These are phyloP conservation scores for Pegoplata infirma DNA, from an alignment of 2,888 invertebrate species.

Conservation along the genomic window DNA sequence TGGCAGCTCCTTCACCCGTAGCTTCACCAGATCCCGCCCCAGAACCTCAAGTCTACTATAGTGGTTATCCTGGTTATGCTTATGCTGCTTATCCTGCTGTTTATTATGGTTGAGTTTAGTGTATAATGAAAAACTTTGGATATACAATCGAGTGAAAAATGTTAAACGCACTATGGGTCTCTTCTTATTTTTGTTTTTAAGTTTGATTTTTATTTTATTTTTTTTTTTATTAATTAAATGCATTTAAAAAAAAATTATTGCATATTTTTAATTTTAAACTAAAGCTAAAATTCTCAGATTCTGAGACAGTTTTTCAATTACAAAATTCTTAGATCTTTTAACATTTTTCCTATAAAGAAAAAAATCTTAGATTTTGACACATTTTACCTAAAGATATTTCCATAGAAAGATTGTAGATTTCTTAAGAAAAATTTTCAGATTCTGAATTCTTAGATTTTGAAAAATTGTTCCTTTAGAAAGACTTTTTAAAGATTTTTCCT, in stretches of 20 bases:
- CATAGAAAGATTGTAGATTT: no score
- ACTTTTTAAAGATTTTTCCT: no score
- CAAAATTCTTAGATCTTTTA: no score
- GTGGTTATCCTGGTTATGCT: conserved; percentile 52
- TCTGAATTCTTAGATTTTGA: no score
- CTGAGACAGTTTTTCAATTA: no score
- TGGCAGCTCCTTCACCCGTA: conserved; percentile 59
- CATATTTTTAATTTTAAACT: no score
- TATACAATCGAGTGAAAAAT: not conserved
- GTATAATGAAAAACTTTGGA: not conserved
- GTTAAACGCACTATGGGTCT: not conserved
- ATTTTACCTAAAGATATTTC: no score
- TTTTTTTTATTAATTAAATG: conserved; percentile 16
- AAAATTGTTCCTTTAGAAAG: no score
- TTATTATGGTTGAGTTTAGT: conserved; percentile 60
- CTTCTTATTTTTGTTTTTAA: not conserved
- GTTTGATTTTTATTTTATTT: not conserved
- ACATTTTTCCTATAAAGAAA: no score
- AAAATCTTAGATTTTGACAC: no score
- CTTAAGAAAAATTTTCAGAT: no score
- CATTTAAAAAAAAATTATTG: conserved; percentile 2
- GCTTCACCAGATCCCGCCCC: conserved; percentile 58
- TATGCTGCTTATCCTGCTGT: conserved; percentile 59
- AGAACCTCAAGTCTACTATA: conserved; percentile 54
- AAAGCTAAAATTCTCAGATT: no score